Conservation (phyloP, 2,797 vertebrate genomes). For the Glossophaga mutica region DNA sequence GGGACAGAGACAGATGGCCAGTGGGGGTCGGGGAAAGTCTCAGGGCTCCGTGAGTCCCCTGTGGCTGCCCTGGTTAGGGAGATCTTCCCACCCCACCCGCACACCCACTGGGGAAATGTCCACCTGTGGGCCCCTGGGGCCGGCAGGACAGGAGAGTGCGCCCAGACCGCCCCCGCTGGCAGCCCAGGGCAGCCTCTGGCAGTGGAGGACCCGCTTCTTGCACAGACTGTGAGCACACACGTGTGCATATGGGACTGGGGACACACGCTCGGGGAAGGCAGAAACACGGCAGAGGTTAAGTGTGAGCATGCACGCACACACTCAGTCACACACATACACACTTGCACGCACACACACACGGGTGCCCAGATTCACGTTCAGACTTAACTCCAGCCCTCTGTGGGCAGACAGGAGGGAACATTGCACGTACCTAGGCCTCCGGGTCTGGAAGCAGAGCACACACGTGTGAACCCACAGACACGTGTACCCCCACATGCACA, state of each 20-base stretch:
- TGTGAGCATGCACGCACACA: background rate
- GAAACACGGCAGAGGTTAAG: background rate
- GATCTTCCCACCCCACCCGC: background rate
- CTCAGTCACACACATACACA: background rate
- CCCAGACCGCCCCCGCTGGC: background rate
- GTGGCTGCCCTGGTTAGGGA: background rate
- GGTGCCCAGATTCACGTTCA: background rate
- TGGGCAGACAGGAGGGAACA: background rate
- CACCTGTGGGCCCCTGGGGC: background rate
- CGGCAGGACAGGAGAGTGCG: background rate
- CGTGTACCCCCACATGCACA: background rate
- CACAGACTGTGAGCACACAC: background rate
- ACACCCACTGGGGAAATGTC: background rate
- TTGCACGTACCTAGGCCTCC: background rate
- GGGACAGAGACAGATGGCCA: background rate
- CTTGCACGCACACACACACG: rapidly evolving
- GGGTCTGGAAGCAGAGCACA: background rate
- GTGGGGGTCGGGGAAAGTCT: background rate
- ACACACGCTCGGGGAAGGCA: background rate
- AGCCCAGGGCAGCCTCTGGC: background rate
- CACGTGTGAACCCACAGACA: background rate
- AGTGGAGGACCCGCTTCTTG: background rate
- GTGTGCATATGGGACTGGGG: background rate
- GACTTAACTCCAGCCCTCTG: background rate
- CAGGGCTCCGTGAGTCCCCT: background rate